phyloP scores from a whole-genome alignment of 2,888 invertebrate species.

The Icerya purchasi region DNA sequence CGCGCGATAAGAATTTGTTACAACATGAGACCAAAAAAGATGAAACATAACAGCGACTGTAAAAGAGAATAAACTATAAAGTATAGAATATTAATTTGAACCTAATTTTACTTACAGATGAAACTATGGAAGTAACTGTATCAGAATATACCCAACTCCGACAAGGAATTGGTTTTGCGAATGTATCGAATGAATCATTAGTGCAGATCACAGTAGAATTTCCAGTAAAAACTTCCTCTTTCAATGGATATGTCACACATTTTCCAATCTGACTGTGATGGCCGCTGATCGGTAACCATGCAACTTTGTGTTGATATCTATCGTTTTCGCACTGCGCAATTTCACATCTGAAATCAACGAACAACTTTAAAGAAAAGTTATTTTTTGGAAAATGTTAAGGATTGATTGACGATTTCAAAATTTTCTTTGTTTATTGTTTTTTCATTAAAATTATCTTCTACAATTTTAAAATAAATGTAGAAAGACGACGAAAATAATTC shows the following conservation, averaged over 20 bases:
- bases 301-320: not conserved
- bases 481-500: no score
- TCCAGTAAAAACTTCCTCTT: not conserved
- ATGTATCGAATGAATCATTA: not conserved
- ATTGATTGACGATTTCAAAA: no score
- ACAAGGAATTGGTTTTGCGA: not conserved
- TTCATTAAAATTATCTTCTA: no score
- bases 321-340: slow-evolving; percentile 3
- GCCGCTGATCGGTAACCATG: not conserved
- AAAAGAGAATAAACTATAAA: no score
- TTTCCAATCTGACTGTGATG: not conserved
- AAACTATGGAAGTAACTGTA: slow-evolving; percentile 8
- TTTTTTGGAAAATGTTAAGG: no score
- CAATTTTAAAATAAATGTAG: no score
- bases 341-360: slow-evolving; percentile 6
- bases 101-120: slow-evolving; percentile 1
- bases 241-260: not conserved
- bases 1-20: no score
- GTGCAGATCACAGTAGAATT: not conserved
- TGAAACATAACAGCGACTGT: no score
- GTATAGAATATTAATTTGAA: not conserved
- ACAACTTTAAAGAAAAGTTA: no score
- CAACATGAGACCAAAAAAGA: no score
- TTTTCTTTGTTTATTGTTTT: no score
- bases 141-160: not conserved